Base-by-base conservation (phyloP, 2,888 invertebrate genomes). In the Drosophila paracracens region DNA sequence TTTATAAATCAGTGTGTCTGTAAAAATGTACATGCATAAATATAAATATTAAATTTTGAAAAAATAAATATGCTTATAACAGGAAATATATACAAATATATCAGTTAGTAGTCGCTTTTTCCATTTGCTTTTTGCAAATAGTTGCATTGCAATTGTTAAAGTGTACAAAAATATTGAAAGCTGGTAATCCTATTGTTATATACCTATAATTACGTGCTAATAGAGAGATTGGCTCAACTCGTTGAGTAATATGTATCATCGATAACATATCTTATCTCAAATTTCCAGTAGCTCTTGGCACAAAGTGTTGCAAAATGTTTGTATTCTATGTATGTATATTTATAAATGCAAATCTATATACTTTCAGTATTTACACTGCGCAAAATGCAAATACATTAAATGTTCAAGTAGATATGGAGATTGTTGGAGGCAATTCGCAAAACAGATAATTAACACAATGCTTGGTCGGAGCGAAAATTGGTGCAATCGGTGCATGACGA, bases 191-290 rank as follows among this genome's bases (percentile, higher is more conserved):
- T 13, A n/a, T 29, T 29, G n/a, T 16, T 46, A 7, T 21, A 31
- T 25, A 13, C 27, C 25, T n/a, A n/a, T 43, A 56, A 57, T 27
- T 27, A 54, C 6, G 8, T 18, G n/a, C 18, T 33, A 27, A 25
- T 59, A 8, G 10, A 0, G 43, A 1, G 33, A 25, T 21, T 52
- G 52, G 2, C 35, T 33, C 38, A 52, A 52, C 33, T 36, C 21
- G 13, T 40, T 48, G 46, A 48, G 25, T 36, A 13, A 43, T 61
- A 61, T 48, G 63, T 76, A 70, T 71, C 66, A 58, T 56, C 70
- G 85, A 70, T 76, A 74, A 60, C 53, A 59, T 70, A 70, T 69
- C 74, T 77, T 72, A 83, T 83, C 86, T 71, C 56, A 36, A 52
- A 62, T 59, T 63, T 65, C 40, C 65, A 70, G 67, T 67, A 68